A percentile compares a stretch with the other conserved stretches of the same genome.
These are phyloP conservation scores for Drosophila nigricruria DNA, from an alignment of 2,888 invertebrate genomes.

Conservation along the genomic window DNA sequence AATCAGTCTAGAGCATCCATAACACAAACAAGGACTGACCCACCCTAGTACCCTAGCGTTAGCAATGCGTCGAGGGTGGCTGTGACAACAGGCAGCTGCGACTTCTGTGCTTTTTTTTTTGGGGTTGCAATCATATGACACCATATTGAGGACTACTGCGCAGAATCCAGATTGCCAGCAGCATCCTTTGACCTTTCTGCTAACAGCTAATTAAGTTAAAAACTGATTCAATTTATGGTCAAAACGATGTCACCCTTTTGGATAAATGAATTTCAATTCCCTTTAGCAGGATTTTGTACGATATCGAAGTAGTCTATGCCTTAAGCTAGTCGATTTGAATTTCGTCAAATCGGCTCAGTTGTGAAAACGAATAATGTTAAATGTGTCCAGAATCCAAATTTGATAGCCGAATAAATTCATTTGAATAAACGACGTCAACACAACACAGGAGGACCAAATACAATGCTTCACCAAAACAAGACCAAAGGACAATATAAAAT, in stretches of 20 bases:
- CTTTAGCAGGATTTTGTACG: background rate
- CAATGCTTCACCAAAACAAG: background rate
- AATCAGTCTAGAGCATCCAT: slow-evolving; percentile 54
- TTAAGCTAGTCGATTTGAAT: background rate
- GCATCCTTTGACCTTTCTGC: slow-evolving; percentile 33
- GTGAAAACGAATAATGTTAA: background rate
- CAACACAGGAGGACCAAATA: background rate
- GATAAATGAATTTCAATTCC: background rate
- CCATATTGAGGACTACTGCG: slow-evolving; percentile 28
- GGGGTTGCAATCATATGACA: slow-evolving; percentile 39
- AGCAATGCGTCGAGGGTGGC: slow-evolving; percentile 24
- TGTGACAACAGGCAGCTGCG: slow-evolving; percentile 44
- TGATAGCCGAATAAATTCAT: background rate
- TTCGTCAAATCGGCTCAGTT: background rate
- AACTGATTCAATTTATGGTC: background rate
- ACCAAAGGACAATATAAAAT: background rate
- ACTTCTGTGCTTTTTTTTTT: background rate
- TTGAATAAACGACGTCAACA: background rate
- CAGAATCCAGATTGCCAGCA: slow-evolving; percentile 30
- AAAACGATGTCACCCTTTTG: background rate
- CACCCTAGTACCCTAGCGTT: slow-evolving; percentile 29
- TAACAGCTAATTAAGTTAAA: background rate
- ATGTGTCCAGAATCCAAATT: slow-evolving; percentile 24
- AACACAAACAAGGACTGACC: slow-evolving; percentile 21
- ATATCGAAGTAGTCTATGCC: slow-evolving; percentile 9